phyloP scores from a whole-genome alignment of 2,797 vertebrate species.

The Percopsis omiscomaycus region DNA sequence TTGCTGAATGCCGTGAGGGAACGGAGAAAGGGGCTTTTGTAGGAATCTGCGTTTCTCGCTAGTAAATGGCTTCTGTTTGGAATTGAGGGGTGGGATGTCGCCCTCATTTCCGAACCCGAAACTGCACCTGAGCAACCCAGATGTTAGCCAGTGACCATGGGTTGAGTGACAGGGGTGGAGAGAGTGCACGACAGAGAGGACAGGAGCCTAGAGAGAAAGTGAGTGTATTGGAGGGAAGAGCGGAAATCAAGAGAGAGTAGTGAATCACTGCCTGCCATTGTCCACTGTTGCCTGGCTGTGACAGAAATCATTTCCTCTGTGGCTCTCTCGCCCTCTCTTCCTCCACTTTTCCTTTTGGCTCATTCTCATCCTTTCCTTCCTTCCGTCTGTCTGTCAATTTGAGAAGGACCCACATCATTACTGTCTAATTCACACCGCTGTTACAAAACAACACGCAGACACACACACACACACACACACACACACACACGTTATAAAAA shows the following conservation, averaged over 20 bases:
- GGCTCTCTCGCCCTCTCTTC: conserved; percentile 25
- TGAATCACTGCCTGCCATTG: conserved; percentile 17
- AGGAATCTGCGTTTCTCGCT: conserved; percentile 34
- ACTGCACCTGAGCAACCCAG: no score
- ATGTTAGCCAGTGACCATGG: conserved; percentile 22
- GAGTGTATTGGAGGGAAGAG: conserved; percentile 10
- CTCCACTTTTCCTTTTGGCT: conserved; percentile 14
- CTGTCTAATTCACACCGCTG: conserved; percentile 58
- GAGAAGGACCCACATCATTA: conserved; percentile 59
- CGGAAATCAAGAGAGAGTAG: conserved; percentile 4
- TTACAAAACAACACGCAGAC: conserved; percentile 31
- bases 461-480: conserved; percentile 18
- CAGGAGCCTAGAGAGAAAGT: neutral
- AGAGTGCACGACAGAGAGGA: conserved; percentile 12
- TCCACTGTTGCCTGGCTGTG: conserved; percentile 27
- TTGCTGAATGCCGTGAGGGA: neutral
- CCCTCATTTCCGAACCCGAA: no score
- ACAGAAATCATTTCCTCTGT: conserved; percentile 20
- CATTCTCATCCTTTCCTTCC: conserved; percentile 29
- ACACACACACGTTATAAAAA: conserved; percentile 42
- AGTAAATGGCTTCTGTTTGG: conserved; percentile 34
- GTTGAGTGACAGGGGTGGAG: conserved; percentile 21
- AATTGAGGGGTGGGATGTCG: no score
- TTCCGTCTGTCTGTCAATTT: conserved; percentile 54
- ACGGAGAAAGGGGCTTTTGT: conserved; percentile 22